These are phyloP conservation scores for Matsumurasca onukii DNA, from an alignment of 1,140 invertebrate genomes.

Conservation along the genomic window DNA sequence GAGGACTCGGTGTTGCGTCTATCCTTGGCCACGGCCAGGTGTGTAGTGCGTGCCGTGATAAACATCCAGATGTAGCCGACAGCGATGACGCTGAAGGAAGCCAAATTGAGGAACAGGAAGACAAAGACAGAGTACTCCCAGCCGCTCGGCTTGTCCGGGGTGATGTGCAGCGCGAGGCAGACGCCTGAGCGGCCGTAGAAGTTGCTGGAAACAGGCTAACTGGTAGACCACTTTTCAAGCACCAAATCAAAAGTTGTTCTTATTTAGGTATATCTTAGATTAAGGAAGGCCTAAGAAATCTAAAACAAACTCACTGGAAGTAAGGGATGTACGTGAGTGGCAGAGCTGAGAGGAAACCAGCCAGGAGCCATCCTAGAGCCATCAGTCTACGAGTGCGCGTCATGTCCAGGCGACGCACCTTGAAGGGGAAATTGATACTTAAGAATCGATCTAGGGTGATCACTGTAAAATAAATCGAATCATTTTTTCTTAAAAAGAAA, in stretches of 20 bases:
- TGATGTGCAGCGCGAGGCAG: slow-evolving; percentile 60
- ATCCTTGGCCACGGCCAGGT: slow-evolving; percentile 48
- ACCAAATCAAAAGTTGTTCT: no score
- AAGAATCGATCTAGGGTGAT: slow-evolving; percentile 59
- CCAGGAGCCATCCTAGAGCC: slow-evolving; percentile 52
- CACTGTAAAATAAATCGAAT: slow-evolving; percentile 42
- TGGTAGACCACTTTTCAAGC: no score
- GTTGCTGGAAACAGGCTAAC: slow-evolving; percentile 43
- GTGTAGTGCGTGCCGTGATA: slow-evolving; percentile 52
- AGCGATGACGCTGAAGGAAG: slow-evolving; percentile 56
- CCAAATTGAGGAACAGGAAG: slow-evolving; percentile 56
- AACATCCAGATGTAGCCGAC: slow-evolving; percentile 60
- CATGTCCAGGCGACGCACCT: slow-evolving; percentile 49
- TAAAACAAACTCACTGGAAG: slow-evolving; percentile 48
- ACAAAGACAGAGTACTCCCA: slow-evolving; percentile 62
- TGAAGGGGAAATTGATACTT: slow-evolving; percentile 57
- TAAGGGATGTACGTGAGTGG: slow-evolving; percentile 53
- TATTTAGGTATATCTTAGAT: no score
- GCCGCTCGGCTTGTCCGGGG: slow-evolving; percentile 54
- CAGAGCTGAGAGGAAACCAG: slow-evolving; percentile 50
- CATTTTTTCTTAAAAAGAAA: no score
- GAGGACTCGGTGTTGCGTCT: slow-evolving; percentile 48
- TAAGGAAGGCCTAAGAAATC: no score
- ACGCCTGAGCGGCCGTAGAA: slow-evolving; percentile 62
- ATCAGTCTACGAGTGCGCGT: slow-evolving; percentile 51